These are phyloP conservation scores for Trachymyrmex cornetzi DNA, from an alignment of 1,140 invertebrate species.

Conservation along the genomic window DNA sequence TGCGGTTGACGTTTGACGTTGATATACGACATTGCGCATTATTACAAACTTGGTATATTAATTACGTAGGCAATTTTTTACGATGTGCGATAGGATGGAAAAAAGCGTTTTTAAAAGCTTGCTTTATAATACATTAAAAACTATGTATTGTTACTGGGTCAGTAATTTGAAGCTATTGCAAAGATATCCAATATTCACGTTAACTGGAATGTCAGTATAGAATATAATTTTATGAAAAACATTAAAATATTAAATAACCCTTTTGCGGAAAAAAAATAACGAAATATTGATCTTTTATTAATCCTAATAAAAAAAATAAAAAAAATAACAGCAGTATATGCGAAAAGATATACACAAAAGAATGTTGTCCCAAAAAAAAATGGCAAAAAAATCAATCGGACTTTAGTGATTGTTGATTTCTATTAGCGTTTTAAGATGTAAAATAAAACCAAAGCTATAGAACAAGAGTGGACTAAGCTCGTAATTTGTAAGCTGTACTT, in stretches of 20 bases:
- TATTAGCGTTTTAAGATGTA: neutral
- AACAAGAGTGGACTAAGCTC: neutral
- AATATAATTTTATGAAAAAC: constrained; percentile 20
- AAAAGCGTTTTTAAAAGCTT: constrained; percentile 6
- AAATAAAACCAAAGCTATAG: neutral
- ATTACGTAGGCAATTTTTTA: constrained; percentile 38
- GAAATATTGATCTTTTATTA: neutral
- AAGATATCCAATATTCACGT: neutral
- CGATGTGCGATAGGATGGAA: neutral
- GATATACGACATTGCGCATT: constrained; percentile 53
- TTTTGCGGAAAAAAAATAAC: neutral
- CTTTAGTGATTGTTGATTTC: neutral
- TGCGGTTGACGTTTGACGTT: constrained; percentile 52
- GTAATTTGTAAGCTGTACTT: constrained; percentile 26
- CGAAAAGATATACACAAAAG: neutral
- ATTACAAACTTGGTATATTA: constrained; percentile 59
- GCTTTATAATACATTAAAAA: neutral
- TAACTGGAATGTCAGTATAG: neutral
- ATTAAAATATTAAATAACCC: neutral
- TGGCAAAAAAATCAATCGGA: neutral
- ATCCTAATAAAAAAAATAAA: neutral
- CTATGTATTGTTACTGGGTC: neutral
- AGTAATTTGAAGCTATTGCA: neutral
- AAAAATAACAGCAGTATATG: neutral
- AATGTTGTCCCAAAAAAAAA: constrained; percentile 11